Conservation (phyloP, 1,140 invertebrate species). For the Magallana angulata region DNA sequence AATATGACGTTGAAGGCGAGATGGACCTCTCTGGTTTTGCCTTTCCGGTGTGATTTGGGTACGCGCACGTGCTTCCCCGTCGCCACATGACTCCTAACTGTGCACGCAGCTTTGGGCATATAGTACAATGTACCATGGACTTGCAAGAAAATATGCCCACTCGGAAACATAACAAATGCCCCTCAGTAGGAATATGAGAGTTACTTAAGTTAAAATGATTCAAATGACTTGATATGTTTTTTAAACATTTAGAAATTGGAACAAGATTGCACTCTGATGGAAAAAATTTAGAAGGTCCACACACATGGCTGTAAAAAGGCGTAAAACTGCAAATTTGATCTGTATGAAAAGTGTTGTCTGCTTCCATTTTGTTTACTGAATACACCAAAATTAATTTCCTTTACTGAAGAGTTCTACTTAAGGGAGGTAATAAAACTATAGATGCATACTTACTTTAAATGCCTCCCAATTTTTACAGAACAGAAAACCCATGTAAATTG, state of each 20-base stretch:
- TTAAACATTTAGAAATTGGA: not conserved
- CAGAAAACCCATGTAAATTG: too few species aligned
- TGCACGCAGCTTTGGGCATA: slow-evolving; percentile 2
- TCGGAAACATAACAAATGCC: not conserved
- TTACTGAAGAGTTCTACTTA: not conserved
- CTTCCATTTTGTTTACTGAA: not conserved
- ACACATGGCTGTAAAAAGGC: not conserved
- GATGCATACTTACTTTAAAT: not conserved
- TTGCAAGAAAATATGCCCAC: not conserved
- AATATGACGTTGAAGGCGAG: not conserved
- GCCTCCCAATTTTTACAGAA: not conserved
- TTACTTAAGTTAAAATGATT: not conserved
- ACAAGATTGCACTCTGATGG: not conserved
- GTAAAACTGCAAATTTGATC: not conserved
- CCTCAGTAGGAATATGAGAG: not conserved
- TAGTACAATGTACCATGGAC: not conserved
- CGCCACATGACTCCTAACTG: slow-evolving; percentile 7
- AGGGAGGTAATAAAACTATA: not conserved
- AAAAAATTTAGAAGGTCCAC: not conserved
- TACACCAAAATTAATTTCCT: not conserved
- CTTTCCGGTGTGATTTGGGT: not conserved
- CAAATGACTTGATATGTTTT: not conserved
- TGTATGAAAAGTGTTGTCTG: not conserved
- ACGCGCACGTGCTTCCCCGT: not conserved
- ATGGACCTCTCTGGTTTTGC: slow-evolving; percentile 14